phyloP scores from a whole-genome alignment of 2,888 invertebrate genomes.

The Amphiduros pacificus region DNA sequence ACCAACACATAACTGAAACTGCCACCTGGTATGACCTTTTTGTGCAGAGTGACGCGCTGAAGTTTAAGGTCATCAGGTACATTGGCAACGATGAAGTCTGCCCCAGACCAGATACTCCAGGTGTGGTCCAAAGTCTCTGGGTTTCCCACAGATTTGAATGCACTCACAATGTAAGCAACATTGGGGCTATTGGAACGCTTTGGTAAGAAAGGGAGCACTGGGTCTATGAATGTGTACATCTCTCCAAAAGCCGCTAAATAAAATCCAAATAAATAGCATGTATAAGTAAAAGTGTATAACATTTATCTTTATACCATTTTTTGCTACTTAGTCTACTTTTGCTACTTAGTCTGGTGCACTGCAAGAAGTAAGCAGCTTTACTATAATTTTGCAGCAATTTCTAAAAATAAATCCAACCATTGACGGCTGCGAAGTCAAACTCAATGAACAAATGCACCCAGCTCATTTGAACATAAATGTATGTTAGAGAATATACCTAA shows the following conservation, averaged over 20 bases:
- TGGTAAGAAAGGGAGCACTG: conserved; percentile 38
- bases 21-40: conserved; percentile 21
- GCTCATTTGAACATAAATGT: too few species aligned
- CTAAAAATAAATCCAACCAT: too few species aligned
- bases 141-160: conserved; percentile 40
- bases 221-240: conserved; percentile 28
- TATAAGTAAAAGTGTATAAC: too few species aligned
- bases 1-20: conserved; percentile 40
- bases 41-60: conserved; percentile 45
- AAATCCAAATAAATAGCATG: too few species aligned
- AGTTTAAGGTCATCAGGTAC: conserved; percentile 43
- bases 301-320: too few species aligned
- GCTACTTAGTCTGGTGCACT: too few species aligned
- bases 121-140: conserved; percentile 38
- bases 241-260: conserved; percentile 25
- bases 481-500: too few species aligned
- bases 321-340: too few species aligned
- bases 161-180: conserved; percentile 43
- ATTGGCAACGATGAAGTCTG: conserved; percentile 44
- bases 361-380: too few species aligned
- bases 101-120: conserved; percentile 51
- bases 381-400: too few species aligned
- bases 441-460: too few species aligned
- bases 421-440: too few species aligned
- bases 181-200: conserved; percentile 44